phyloP scores from a whole-genome alignment of 2,888 invertebrate genomes.

The Anthrax anthrax region DNA sequence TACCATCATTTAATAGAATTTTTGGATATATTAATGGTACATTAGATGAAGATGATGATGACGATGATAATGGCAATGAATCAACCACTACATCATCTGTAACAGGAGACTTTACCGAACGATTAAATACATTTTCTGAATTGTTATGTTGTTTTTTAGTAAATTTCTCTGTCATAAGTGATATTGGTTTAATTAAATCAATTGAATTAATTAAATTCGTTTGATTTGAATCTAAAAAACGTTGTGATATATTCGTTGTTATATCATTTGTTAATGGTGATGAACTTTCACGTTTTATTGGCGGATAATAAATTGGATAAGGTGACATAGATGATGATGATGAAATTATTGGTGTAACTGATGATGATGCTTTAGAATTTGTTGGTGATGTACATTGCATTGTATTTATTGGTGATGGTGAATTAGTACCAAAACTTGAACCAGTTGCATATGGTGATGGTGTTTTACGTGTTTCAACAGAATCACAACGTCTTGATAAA shows the following conservation, averaged over 20 bases:
- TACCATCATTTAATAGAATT: slow-evolving; percentile 24
- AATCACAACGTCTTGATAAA: slow-evolving; percentile 31
- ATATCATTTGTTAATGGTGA: slow-evolving; percentile 1
- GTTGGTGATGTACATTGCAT: slow-evolving; percentile 12
- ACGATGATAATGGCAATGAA: neutral
- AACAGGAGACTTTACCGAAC: neutral
- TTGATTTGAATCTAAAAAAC: neutral
- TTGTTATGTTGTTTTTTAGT: neutral
- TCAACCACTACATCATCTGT: neutral
- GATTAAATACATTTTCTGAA: neutral
- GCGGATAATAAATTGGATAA: slow-evolving; percentile 11
- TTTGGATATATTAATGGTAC: slow-evolving; percentile 13
- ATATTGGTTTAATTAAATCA: neutral
- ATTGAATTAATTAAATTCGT: neutral
- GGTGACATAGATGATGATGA: neutral
- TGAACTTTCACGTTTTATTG: slow-evolving; percentile 9
- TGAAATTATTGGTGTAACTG: neutral
- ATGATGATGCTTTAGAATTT: slow-evolving; percentile 12
- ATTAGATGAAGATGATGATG: slow-evolving; percentile 12
- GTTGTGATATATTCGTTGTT: neutral
- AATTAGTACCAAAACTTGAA: slow-evolving; percentile 24
- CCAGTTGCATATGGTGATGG: slow-evolving; percentile 30
- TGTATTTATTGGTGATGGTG: too few species aligned
- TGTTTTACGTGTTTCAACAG: slow-evolving; percentile 26
- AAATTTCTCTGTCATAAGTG: neutral